A percentile compares a stretch with the other conserved stretches of the same genome.
These are phyloP conservation scores for Dipus sagitta DNA, from an alignment of 2,797 vertebrate genomes.

Conservation along the genomic window DNA sequence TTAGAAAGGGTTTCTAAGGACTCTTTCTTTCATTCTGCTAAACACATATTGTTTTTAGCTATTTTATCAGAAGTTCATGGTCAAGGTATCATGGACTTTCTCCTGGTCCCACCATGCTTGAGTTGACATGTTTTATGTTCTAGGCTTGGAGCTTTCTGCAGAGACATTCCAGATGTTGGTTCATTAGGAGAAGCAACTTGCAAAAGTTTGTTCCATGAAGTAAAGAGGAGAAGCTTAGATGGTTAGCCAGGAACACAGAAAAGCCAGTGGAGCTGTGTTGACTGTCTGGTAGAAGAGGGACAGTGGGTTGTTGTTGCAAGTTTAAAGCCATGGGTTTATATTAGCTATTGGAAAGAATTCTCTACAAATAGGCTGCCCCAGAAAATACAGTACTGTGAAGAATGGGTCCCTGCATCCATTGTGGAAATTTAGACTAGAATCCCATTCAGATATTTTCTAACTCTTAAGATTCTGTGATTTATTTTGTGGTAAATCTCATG, in stretches of 20 bases:
- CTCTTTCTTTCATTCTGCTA: slow-evolving; percentile 16
- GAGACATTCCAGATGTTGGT: slow-evolving; percentile 11
- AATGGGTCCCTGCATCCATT: neutral
- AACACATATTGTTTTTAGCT: slow-evolving; percentile 24
- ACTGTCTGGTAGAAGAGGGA: neutral
- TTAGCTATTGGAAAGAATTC: slow-evolving; percentile 1
- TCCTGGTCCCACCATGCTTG: neutral
- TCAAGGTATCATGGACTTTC: neutral
- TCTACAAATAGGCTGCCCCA: neutral
- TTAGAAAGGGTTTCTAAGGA: slow-evolving; percentile 43
- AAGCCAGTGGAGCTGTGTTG: neutral
- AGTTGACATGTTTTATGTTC: neutral
- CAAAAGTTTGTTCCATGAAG: neutral
- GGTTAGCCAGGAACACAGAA: slow-evolving; percentile 12
- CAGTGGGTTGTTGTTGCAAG: neutral
- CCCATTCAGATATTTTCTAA: neutral
- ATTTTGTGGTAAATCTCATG: slow-evolving; percentile 9
- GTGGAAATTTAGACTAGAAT: neutral
- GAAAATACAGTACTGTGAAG: neutral
- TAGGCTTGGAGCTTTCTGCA: neutral
- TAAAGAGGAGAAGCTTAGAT: neutral
- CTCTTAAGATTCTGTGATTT: slow-evolving; percentile 16
- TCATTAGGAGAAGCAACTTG: neutral
- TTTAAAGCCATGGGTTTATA: neutral
- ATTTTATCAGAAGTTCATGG: slow-evolving; percentile 16